phyloP scores from a whole-genome alignment of 2,888 invertebrate genomes.

The Selenia dentaria region DNA sequence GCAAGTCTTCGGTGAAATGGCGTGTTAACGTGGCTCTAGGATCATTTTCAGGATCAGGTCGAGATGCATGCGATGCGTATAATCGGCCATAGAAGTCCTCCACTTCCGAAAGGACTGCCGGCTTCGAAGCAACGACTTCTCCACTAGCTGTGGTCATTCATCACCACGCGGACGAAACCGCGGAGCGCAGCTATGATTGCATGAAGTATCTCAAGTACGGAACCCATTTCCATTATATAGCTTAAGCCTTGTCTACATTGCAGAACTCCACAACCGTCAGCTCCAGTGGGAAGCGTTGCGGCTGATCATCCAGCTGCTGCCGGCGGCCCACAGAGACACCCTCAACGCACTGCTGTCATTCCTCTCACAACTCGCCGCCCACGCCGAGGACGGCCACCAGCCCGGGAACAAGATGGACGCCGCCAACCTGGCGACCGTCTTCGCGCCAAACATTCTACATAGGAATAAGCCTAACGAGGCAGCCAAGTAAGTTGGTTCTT shows the following conservation, averaged over 20 bases:
- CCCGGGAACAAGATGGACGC: slow-evolving; percentile 97
- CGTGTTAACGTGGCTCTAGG: no score
- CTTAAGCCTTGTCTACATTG: slow-evolving; percentile 30
- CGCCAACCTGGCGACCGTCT: slow-evolving; percentile 95
- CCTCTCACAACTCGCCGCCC: slow-evolving; percentile 90
- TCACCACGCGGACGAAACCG: no score
- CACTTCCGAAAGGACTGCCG: no score
- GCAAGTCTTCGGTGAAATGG: no score
- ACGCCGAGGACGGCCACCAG: slow-evolving; percentile 87
- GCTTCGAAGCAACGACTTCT: no score
- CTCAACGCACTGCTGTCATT: slow-evolving; percentile 92
- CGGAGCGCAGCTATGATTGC: no score
- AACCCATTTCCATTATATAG: no score
- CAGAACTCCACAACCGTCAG: slow-evolving; percentile 92
- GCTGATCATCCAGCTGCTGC: slow-evolving; percentile 93
- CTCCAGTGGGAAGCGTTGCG: slow-evolving; percentile 93
- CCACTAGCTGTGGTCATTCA: no score
- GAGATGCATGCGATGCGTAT: no score
- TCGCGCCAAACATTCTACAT: slow-evolving; percentile 97
- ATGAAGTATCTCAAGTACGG: no score
- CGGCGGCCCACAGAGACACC: slow-evolving; percentile 95
- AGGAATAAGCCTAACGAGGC: slow-evolving; percentile 87
- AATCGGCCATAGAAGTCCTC: no score
- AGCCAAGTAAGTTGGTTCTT: slow-evolving; percentile 55
- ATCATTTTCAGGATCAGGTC: no score